Evolutionary conservation across 2,888 invertebrate genomes (phyloP).

Genomic region (Xestia c-nigrum): DNA sequence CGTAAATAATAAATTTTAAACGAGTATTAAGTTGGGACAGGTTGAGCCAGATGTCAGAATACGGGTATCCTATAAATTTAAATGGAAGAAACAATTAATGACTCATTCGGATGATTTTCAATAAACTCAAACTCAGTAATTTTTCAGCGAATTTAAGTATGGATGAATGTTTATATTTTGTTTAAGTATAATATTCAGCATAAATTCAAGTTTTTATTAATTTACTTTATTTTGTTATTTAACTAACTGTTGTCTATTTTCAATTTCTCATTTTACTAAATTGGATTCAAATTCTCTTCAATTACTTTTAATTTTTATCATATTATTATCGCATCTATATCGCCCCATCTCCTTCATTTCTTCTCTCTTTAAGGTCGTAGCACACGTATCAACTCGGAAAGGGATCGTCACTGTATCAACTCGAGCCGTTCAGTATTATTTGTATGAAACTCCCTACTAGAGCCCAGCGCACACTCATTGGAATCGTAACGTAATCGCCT

Average conservation of each 20-base stretch:
- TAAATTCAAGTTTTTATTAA: neutral
- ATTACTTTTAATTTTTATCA: neutral
- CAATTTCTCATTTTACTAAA: neutral
- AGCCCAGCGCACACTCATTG: no score
- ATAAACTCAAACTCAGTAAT: neutral
- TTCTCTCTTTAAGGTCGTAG: no score
- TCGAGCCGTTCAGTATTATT: no score
- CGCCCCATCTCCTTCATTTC: neutral
- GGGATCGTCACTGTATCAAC: no score
- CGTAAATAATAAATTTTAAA: slow-evolving; percentile 48
- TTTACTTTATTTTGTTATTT: neutral
- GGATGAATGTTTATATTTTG: neutral
- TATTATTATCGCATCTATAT: neutral
- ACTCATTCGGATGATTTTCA: neutral
- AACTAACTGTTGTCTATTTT: neutral
- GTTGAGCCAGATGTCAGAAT: slow-evolving; percentile 25
- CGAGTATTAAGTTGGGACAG: slow-evolving; percentile 21
- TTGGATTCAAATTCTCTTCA: neutral
- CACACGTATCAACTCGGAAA: no score
- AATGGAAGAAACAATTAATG: slow-evolving; percentile 15
- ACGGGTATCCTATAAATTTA: neutral
- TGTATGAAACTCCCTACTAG: no score
- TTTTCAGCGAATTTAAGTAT: neutral
- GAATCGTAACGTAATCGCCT: no score
- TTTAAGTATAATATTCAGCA: neutral